Percentiles rank a stretch among this genome's conserved stretches.
Evolutionary conservation across 2,888 invertebrate genomes (phyloP).

Genomic region (Bimastos eiseni): DNA sequence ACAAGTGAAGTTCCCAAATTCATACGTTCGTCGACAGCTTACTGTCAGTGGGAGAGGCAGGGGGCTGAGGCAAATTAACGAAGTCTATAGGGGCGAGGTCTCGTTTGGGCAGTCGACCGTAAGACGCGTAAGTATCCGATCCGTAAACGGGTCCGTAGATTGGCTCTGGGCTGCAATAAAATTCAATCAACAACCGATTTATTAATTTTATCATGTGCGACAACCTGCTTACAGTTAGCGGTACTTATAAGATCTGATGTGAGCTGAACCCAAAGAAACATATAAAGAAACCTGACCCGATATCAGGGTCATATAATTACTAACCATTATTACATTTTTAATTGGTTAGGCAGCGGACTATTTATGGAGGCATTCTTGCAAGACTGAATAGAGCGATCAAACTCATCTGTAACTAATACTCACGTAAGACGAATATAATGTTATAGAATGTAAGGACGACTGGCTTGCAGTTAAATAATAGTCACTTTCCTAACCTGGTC

Average conservation of each 20-base stretch:
- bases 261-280: neutral
- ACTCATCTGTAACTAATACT: neutral
- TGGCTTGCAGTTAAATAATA: neutral
- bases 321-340: neutral
- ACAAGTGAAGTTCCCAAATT: neutral
- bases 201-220: neutral
- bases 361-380: no score
- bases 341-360: no score
- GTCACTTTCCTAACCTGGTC: neutral
- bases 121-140: conserved; percentile 9
- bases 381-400: neutral
- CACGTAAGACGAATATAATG: neutral
- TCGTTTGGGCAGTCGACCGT: neutral
- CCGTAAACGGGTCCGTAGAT: neutral
- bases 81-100: neutral
- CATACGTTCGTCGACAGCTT: conserved; percentile 9
- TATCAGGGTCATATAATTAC: neutral
- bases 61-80: neutral
- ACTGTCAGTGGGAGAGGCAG: conserved; percentile 19
- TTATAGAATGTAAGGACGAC: neutral
- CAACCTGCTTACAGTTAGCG: neutral
- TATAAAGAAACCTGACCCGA: neutral
- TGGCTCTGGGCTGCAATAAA: neutral
- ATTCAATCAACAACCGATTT: neutral
- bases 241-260: neutral